These are phyloP conservation scores for Chouioia cunea DNA, from an alignment of 2,888 invertebrate species.

Conservation along the genomic window DNA sequence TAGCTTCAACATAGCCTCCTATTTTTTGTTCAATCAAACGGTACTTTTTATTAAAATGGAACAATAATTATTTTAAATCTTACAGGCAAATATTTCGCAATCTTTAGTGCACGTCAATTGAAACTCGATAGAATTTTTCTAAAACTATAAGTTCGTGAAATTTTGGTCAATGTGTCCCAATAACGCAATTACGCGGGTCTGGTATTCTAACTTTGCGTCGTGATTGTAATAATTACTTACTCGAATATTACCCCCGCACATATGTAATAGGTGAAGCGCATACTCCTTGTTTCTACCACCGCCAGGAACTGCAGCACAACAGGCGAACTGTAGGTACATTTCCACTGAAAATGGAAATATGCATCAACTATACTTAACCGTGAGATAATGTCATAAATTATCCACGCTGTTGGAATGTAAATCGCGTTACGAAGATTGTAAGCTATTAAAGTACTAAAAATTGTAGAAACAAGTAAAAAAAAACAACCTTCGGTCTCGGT, in stretches of 20 bases:
- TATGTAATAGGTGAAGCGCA: constrained; percentile 89
- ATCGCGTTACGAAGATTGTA: neutral
- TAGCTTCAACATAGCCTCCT: constrained; percentile 87
- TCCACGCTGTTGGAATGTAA: neutral
- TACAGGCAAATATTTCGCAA: too few relatives aligned
- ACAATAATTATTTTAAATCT: too few relatives aligned
- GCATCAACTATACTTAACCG: too few relatives aligned
- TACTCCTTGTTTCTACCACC: constrained; percentile 95
- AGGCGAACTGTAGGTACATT: constrained; percentile 94
- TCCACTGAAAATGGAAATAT: constrained; percentile 75
- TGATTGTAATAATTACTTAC: constrained; percentile 69
- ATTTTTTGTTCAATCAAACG: too few relatives aligned
- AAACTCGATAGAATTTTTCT: too few relatives aligned
- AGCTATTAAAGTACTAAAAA: neutral
- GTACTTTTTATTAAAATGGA: too few relatives aligned
- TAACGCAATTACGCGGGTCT: neutral
- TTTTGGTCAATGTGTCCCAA: too few relatives aligned
- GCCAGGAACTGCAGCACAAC: constrained; percentile 93
- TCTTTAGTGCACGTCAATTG: too few relatives aligned
- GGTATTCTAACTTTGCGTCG: neutral
- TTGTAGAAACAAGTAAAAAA: neutral
- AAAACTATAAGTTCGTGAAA: too few relatives aligned
- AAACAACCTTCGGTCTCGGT: constrained; percentile 81
- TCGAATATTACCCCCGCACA: constrained; percentile 89
- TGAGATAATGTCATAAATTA: neutral